Evolutionary conservation across 2,797 vertebrate species (phyloP).

Genomic region (Danio jaintianensis): DNA sequence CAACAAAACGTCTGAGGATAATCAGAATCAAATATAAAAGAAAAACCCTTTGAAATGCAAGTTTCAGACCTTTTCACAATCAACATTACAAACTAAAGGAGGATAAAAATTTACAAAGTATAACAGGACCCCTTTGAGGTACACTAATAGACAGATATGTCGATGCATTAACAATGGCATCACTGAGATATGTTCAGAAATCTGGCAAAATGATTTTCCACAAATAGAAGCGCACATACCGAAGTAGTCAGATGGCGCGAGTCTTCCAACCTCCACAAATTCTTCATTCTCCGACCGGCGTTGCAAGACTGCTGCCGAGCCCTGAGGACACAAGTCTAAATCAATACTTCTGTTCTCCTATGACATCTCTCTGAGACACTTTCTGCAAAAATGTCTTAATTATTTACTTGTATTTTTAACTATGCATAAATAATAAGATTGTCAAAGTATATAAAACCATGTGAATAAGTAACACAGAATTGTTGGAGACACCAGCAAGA

Average conservation of each 20-base stretch:
- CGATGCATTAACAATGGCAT: not conserved
- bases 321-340: constrained; percentile 69
- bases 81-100: too few species aligned
- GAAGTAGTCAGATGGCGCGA: constrained; percentile 91
- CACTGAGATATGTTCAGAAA: not conserved
- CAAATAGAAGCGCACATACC: constrained; percentile 71
- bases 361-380: not conserved
- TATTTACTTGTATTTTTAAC: not conserved
- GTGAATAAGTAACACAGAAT: not conserved
- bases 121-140: not conserved
- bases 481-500: constrained; percentile 60
- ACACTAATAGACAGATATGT: not conserved
- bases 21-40: too few species aligned
- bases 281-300: constrained; percentile 90
- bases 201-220: not conserved
- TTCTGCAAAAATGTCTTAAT: not conserved
- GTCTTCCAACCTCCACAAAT: constrained; percentile 89
- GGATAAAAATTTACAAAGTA: not conserved
- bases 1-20: too few species aligned
- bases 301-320: constrained; percentile 88
- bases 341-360: not conserved
- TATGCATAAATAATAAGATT: not conserved
- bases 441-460: not conserved
- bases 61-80: too few species aligned
- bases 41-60: too few species aligned